Evolutionary conservation across 2,888 invertebrate species (phyloP).

Genomic region (Plutella xylostella): DNA sequence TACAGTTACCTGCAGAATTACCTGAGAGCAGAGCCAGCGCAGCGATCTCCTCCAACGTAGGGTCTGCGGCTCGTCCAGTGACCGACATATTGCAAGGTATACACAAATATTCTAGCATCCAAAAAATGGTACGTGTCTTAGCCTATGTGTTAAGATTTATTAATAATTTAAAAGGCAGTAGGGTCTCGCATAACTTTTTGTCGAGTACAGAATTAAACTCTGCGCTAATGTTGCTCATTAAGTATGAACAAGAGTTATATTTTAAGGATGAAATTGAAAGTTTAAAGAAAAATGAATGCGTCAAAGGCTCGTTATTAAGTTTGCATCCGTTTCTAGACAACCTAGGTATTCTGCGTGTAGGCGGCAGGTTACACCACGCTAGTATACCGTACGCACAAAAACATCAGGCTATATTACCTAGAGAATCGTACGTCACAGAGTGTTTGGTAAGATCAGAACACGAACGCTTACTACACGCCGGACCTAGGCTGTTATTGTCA

Average conservation of each 20-base stretch:
- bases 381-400: neutral
- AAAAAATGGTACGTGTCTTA: too few relatives aligned
- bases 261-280: neutral
- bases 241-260: neutral
- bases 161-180: too few relatives aligned
- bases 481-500: conserved; percentile 9
- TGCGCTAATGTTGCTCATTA: neutral
- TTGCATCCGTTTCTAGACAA: neutral
- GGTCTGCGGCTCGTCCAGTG: too few relatives aligned
- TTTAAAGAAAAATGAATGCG: too few relatives aligned
- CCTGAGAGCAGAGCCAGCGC: too few relatives aligned
- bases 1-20: too few relatives aligned
- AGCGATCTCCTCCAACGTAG: too few relatives aligned
- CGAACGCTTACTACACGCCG: conserved; percentile 11
- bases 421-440: neutral
- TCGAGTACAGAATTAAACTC: neutral
- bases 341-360: neutral
- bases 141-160: too few relatives aligned
- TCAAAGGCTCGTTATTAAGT: neutral
- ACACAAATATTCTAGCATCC: too few relatives aligned
- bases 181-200: too few relatives aligned
- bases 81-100: too few relatives aligned
- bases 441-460: conserved; percentile 7
- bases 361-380: neutral
- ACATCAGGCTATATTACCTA: conserved; percentile 2